phyloP scores from a whole-genome alignment of 2,113 vertebrate species.

The Leptocoma aspasia region DNA sequence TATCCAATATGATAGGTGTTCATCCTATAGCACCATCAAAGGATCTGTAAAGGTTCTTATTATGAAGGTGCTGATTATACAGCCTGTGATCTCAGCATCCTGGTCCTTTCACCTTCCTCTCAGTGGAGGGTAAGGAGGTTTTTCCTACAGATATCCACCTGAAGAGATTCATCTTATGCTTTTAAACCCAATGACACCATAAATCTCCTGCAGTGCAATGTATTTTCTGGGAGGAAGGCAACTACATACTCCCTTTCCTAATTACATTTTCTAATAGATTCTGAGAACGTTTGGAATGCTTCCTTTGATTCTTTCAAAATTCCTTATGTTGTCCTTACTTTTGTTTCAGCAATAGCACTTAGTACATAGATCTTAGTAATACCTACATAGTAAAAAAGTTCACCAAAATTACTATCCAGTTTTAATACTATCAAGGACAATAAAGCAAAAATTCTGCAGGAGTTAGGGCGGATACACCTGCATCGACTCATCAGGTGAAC shows the following conservation, averaged over 20 bases:
- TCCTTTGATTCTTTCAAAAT: neutral
- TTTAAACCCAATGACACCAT: neutral
- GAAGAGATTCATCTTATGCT: neutral
- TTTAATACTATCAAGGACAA: neutral
- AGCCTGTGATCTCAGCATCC: neutral
- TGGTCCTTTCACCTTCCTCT: neutral
- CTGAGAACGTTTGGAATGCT: neutral
- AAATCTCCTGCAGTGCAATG: neutral
- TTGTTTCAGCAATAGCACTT: neutral
- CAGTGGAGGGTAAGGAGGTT: neutral
- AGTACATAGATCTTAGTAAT: neutral
- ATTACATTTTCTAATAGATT: neutral
- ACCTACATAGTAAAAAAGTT: neutral
- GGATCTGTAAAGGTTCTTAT: neutral
- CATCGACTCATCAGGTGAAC: neutral
- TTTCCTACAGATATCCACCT: neutral
- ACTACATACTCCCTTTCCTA: neutral
- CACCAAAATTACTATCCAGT: neutral
- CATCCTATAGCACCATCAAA: neutral
- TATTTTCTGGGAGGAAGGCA: neutral
- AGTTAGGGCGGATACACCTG: neutral
- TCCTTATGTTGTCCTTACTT: neutral
- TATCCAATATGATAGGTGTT: fast-evolving
- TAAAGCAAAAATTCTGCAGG: neutral
- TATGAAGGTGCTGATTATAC: neutral